Evolutionary conservation across 2,113 vertebrate genomes (phyloP), one percentile per base, ranked within the genome.

Genomic region (Paramisgurnus dabryanus): DNA sequence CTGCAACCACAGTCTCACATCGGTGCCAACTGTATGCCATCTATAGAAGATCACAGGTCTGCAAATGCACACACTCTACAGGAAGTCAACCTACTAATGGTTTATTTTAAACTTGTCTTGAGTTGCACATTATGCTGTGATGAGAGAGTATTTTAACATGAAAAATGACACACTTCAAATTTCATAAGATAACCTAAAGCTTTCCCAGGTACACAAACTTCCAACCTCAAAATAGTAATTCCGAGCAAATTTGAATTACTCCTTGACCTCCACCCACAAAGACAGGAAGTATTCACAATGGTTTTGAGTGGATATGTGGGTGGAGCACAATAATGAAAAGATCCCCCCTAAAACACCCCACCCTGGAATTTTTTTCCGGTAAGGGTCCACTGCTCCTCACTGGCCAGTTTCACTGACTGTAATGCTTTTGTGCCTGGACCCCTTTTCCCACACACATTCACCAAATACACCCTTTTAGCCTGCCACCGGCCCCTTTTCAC

Each of bases 391-490:
- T 68, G 82, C 65, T 41, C 65, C 45, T 79, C 71, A 58, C 53
- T 71, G 45, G 65, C 39, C 39, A 65, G 49, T 57, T 60, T n/a
- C 63, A 17, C 9, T 6, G 39, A 76, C 66, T 74, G 77, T 71
- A 49, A 72, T 58, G 67, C 61, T 79, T 78, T 83, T 81, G 69
- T 83, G 69, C 63, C 9, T 11, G 15, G 45, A 50, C 43, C 78
- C 58, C 27, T 69, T 70, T 73, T 66, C 71, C 76, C 80, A 70
- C 69, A 67, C 34, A 49, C 41, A 41, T 40, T 47, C 12, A 64
- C 74, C 47, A 18, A 53, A 65, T 50, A 34, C 18, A 1, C 18
- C 74, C 47, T 27, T 55, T 64, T 9, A 41, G 65, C 67, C 40
- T 22, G 18, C 65, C 34, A 53, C 53, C 65, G 65, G 50, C 70